A percentile compares a stretch with the other conserved stretches of the same genome.
phyloP scores from a whole-genome alignment of 2,797 vertebrate genomes.

The Enteromius treurensis region DNA sequence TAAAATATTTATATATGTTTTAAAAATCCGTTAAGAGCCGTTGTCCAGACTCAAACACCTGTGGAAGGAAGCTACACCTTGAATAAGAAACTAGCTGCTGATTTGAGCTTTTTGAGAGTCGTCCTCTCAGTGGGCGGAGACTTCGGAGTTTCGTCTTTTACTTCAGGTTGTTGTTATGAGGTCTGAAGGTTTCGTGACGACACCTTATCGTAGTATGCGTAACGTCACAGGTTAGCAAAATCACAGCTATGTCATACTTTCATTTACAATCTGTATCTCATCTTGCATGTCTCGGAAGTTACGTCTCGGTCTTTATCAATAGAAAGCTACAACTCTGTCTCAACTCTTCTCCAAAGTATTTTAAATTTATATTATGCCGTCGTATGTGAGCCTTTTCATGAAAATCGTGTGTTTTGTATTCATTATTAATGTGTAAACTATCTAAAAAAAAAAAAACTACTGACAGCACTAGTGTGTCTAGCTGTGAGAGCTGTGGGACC shows the following conservation, averaged over 20 bases:
- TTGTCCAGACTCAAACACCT: conserved; percentile 68
- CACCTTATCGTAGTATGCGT: background rate
- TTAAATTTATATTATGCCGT: background rate
- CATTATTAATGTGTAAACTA: background rate
- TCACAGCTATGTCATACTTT: background rate
- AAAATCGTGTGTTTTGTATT: background rate
- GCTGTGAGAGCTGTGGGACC: too few species aligned
- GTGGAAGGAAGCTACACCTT: conserved; percentile 71
- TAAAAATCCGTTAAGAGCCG: background rate
- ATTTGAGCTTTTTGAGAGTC: conserved; percentile 73
- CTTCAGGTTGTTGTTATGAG: background rate
- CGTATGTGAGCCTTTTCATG: background rate
- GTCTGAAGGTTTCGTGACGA: conserved; percentile 13
- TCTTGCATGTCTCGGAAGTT: too few species aligned
- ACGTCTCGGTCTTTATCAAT: background rate
- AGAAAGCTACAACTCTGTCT: background rate
- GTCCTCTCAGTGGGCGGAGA: conserved; percentile 68
- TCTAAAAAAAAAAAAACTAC: too few species aligned
- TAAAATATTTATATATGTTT: too few species aligned
- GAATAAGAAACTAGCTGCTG: conserved; percentile 58
- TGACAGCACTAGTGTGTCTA: too few species aligned
- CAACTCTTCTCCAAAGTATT: background rate
- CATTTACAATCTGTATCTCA: background rate
- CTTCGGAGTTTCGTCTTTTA: conserved; percentile 73
- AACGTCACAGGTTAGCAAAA: background rate